Evolutionary conservation across 2,113 vertebrate species (phyloP).

Genomic region (Scomber japonicus): DNA sequence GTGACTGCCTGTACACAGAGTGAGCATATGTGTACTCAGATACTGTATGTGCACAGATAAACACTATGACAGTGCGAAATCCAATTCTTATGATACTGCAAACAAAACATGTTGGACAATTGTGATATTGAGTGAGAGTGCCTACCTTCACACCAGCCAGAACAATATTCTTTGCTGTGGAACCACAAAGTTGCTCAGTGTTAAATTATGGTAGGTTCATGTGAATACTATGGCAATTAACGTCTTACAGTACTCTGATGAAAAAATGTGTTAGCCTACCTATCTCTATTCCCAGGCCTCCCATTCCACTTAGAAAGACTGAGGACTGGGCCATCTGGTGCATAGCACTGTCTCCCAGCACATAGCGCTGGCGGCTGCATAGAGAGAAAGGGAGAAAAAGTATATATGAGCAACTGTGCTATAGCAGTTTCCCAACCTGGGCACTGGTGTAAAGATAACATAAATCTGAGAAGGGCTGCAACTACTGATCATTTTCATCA

Average conservation of each 20-base stretch:
- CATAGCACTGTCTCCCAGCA: slow-evolving; percentile 98
- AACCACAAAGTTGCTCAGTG: slow-evolving; percentile 28
- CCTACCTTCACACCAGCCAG: slow-evolving; percentile 97
- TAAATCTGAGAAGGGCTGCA: too few species aligned
- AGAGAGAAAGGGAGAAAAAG: slow-evolving; percentile 15
- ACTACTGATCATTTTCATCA: too few species aligned
- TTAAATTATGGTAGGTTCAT: neutral
- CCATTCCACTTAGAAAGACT: slow-evolving; percentile 95
- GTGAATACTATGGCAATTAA: neutral
- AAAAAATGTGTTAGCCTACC: slow-evolving; percentile 82
- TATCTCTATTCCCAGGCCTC: slow-evolving; percentile 95
- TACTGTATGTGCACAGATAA: neutral
- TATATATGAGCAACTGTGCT: too few species aligned
- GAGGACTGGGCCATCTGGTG: slow-evolving; percentile 97
- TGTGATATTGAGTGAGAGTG: neutral
- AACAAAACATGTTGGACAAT: neutral
- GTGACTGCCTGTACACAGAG: slow-evolving; percentile 88
- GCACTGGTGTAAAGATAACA: too few species aligned
- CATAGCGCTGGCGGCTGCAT: slow-evolving; percentile 95
- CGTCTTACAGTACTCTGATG: neutral
- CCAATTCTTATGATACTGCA: neutral
- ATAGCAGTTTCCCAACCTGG: too few species aligned
- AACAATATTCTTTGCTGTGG: slow-evolving; percentile 96
- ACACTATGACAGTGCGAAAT: neutral
- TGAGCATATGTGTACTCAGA: slow-evolving; percentile 13